These are phyloP conservation scores for Aegotheles bennettii DNA, from an alignment of 2,113 vertebrate genomes.

Conservation along the genomic window DNA sequence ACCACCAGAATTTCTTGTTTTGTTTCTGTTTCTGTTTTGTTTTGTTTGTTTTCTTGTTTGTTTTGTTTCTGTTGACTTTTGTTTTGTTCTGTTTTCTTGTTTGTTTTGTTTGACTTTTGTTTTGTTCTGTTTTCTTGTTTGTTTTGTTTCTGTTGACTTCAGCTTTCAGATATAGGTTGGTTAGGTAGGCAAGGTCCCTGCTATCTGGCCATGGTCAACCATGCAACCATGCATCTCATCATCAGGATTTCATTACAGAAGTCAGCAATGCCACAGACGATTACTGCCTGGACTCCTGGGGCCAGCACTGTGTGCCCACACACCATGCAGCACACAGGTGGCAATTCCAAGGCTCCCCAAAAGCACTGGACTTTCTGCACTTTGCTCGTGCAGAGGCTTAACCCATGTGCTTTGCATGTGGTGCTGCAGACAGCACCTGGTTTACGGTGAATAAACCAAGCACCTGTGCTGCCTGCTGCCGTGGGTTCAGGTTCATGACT, in stretches of 20 bases:
- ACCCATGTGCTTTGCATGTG: fast-evolving
- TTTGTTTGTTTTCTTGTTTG: too few species aligned
- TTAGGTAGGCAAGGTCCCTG: not conserved
- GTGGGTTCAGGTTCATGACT: too few species aligned
- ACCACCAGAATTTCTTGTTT: not conserved
- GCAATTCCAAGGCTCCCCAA: not conserved
- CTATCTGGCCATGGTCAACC: not conserved
- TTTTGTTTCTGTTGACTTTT: too few species aligned
- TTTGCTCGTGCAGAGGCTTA: not conserved
- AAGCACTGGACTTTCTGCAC: not conserved
- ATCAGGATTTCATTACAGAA: not conserved
- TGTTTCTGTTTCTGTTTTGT: too few species aligned
- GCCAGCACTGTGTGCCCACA: not conserved
- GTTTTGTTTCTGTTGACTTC: not conserved
- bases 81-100: too few species aligned
- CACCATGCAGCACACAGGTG: not conserved
- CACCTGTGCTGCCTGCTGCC: not conserved
- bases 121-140: too few species aligned
- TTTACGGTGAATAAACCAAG: too few species aligned
- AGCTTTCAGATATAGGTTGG: not conserved
- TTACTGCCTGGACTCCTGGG: not conserved
- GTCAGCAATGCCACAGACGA: not conserved
- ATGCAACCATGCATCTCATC: not conserved
- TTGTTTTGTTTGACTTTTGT: too few species aligned
- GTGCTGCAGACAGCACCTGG: too few species aligned